phyloP scores from a whole-genome alignment of 2,797 vertebrate genomes.

The Lophius americanus region DNA sequence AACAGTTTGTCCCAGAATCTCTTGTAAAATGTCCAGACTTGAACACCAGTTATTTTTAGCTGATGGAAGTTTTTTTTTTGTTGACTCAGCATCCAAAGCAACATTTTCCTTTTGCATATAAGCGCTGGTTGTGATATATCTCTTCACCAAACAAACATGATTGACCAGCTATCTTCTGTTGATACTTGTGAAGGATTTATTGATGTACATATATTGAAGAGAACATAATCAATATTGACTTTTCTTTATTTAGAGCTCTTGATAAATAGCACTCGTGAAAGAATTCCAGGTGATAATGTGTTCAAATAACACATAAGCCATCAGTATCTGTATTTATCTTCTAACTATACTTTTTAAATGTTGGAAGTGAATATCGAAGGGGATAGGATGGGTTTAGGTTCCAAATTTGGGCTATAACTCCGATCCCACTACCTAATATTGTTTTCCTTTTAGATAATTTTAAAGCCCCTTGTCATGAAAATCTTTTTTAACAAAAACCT shows the following conservation, averaged over 20 bases:
- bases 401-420: background rate
- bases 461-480: too few relatives aligned
- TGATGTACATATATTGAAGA: background rate
- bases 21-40: constrained; percentile 47
- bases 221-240: background rate
- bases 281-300: background rate
- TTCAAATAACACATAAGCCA: background rate
- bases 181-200: background rate
- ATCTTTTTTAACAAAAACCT: too few relatives aligned
- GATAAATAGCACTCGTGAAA: background rate
- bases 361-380: too few relatives aligned
- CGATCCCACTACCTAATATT: background rate
- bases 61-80: background rate
- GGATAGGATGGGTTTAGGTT: too few relatives aligned
- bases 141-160: background rate
- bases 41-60: constrained; percentile 48
- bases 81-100: constrained; percentile 7
- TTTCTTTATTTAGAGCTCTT: background rate
- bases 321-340: background rate
- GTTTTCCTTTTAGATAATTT: too few relatives aligned
- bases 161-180: background rate
- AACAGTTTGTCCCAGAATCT: constrained; percentile 38
- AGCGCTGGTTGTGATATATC: background rate
- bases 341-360: too few relatives aligned
- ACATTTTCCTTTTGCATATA: background rate